A percentile compares a stretch with the other conserved stretches of the same genome.
Conservation (phyloP, 2,888 invertebrate species). For the Saturnia japonica region DNA sequence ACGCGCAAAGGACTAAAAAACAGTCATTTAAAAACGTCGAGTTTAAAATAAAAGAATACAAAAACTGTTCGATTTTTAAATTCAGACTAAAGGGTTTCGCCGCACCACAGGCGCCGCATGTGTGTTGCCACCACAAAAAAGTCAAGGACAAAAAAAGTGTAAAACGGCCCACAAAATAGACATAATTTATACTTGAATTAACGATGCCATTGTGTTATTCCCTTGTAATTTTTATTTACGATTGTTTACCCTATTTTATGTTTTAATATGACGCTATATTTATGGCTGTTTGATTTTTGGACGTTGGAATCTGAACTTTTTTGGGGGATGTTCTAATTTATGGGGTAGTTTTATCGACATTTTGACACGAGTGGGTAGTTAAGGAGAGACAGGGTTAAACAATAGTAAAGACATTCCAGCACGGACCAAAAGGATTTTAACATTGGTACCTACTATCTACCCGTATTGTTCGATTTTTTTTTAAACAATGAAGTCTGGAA, state of each 20-base stretch:
- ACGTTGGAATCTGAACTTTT: constrained; percentile 56
- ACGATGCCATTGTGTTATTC: constrained; percentile 74
- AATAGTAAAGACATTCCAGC: constrained; percentile 3
- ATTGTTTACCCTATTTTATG: constrained; percentile 81
- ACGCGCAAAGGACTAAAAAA: constrained; percentile 34
- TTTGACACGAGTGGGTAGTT: constrained; percentile 49
- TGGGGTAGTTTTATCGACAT: constrained; percentile 53
- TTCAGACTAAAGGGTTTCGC: constrained; percentile 70
- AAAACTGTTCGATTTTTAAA: constrained; percentile 53
- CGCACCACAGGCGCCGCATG: constrained; percentile 73
- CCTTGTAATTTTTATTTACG: constrained; percentile 79
- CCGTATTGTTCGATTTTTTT: background rate
- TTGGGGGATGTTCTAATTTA: constrained; percentile 64
- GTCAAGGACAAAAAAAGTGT: constrained; percentile 54
- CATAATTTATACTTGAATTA: constrained; percentile 78
- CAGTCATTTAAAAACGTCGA: constrained; percentile 22
- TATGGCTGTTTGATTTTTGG: constrained; percentile 65
- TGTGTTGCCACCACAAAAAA: constrained; percentile 66
- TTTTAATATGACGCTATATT: constrained; percentile 77
- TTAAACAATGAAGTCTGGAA: background rate
- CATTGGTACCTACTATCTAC: constrained; percentile 12
- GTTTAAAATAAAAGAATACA: constrained; percentile 43
- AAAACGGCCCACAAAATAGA: constrained; percentile 73
- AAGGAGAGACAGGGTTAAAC: constrained; percentile 9
- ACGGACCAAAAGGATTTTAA: background rate